A percentile compares a stretch with the other conserved stretches of the same genome.
Conservation (phyloP, 2,888 invertebrate genomes). For the Adelognathus sp. region DNA sequence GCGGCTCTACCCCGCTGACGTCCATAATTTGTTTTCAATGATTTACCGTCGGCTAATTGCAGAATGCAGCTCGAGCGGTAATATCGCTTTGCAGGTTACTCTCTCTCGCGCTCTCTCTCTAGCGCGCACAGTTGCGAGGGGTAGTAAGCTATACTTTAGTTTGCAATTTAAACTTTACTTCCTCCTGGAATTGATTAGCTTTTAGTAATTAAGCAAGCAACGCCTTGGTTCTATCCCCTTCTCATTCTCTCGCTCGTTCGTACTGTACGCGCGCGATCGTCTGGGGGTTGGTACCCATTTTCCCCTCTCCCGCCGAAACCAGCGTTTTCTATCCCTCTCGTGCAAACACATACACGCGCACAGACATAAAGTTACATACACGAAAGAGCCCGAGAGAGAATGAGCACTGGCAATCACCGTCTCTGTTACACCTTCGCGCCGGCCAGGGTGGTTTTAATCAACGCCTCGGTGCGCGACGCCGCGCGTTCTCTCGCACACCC, state of each 20-base stretch:
- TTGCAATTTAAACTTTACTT: conserved; percentile 82
- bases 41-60: conserved; percentile 81
- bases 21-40: conserved; percentile 80
- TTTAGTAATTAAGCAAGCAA: conserved; percentile 81
- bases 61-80: conserved; percentile 78
- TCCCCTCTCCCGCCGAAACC: conserved; percentile 48
- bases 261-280: conserved; percentile 24
- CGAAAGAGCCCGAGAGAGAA: conserved; percentile 43
- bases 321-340: conserved; percentile 36
- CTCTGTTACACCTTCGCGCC: conserved; percentile 51
- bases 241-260: conserved; percentile 57
- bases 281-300: conserved; percentile 48
- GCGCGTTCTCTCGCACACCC: background rate
- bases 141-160: conserved; percentile 80
- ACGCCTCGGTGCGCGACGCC: conserved; percentile 72
- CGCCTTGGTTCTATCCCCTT: conserved; percentile 72
- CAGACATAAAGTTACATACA: conserved; percentile 15
- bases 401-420: conserved; percentile 51
- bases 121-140: conserved; percentile 49
- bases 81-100: conserved; percentile 65
- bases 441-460: conserved; percentile 78
- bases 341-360: conserved; percentile 12
- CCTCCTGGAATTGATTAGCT: conserved; percentile 81
- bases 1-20: conserved; percentile 65
- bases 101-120: conserved; percentile 39